Percentiles rank a stretch among this genome's conserved stretches.
Conservation (phyloP, 2,888 invertebrate genomes). For the Tipula unca region DNA sequence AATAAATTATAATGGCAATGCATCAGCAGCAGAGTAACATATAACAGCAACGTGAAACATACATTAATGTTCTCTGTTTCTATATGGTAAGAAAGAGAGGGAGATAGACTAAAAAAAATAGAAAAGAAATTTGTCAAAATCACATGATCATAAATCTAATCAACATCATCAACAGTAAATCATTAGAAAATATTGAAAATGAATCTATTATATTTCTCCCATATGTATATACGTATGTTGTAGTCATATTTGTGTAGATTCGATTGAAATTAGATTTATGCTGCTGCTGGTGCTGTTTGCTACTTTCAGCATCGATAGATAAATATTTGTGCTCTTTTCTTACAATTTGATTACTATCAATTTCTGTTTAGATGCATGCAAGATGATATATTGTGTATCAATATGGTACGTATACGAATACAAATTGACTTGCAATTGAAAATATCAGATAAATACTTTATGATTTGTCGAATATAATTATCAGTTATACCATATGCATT, state of each 20-base stretch:
- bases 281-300: neutral
- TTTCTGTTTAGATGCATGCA: neutral
- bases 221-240: neutral
- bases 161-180: slow-evolving; percentile 14
- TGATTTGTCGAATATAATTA: no score
- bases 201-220: neutral
- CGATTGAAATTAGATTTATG: neutral
- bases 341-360: neutral
- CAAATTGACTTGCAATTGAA: neutral
- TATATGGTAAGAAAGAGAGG: neutral
- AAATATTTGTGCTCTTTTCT: no score
- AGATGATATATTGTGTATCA: neutral
- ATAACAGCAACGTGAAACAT: neutral
- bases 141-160: neutral
- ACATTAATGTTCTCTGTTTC: neutral
- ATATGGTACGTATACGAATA: neutral
- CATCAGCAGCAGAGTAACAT: neutral
- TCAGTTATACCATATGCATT: no score
- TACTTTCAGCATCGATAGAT: neutral
- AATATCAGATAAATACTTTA: neutral
- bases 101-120: neutral
- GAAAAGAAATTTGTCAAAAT: neutral
- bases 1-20: slow-evolving; percentile 8
- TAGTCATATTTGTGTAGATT: neutral
- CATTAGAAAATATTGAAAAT: slow-evolving; percentile 8